Conservation (phyloP, 2,797 vertebrate species). For the Notolepis coatsorum region DNA sequence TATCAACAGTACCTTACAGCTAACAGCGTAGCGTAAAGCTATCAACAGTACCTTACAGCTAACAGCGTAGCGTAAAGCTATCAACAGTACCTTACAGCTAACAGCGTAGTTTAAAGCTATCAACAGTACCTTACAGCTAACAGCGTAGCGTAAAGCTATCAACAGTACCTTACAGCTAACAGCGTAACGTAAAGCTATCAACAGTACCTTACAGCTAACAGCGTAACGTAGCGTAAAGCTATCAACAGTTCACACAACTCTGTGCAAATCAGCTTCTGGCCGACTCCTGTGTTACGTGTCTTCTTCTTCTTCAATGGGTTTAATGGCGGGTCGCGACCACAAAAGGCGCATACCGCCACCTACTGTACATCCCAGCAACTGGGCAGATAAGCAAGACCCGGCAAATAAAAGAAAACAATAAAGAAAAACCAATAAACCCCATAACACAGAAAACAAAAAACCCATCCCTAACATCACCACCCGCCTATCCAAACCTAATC, state of each 20-base stretch:
- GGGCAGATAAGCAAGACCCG: no score
- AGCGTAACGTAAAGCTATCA: constrained; percentile 6
- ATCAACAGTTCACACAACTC: constrained; percentile 21
- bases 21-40: constrained; percentile 11
- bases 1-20: constrained; percentile 15
- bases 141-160: constrained; percentile 13
- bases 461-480: no score
- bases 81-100: constrained; percentile 18
- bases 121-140: constrained; percentile 16
- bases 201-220: constrained; percentile 17
- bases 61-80: constrained; percentile 10
- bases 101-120: constrained; percentile 14
- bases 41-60: constrained; percentile 18
- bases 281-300: constrained; percentile 16
- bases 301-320: no score
- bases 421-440: no score
- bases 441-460: no score
- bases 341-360: no score
- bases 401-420: no score
- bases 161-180: constrained; percentile 17
- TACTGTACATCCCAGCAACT: no score
- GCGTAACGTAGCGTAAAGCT: constrained; percentile 10
- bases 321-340: no score
- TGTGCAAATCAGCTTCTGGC: constrained; percentile 41
- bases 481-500: no score